These are phyloP conservation scores for Mercenaria mercenaria DNA, from an alignment of 1,140 invertebrate species.

Conservation along the genomic window DNA sequence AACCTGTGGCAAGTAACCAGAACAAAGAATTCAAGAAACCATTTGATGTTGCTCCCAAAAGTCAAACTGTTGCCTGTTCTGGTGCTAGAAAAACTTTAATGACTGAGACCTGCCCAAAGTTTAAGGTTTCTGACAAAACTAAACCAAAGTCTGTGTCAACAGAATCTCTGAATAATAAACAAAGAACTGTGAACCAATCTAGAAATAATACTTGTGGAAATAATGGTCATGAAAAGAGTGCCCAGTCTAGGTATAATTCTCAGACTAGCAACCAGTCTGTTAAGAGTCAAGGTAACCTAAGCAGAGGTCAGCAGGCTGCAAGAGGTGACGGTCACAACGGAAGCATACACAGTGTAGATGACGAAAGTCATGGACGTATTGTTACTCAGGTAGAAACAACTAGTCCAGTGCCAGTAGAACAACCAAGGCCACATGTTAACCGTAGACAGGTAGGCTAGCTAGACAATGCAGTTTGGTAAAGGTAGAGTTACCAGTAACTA, in stretches of 20 bases:
- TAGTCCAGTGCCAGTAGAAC: constrained; percentile 55
- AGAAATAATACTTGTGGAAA: not conserved
- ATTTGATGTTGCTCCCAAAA: constrained; percentile 32
- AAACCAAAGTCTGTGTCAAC: constrained; percentile 48
- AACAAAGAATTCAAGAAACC: constrained; percentile 57
- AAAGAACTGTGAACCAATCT: not conserved
- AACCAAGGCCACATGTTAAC: not conserved
- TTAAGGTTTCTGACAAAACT: constrained; percentile 46
- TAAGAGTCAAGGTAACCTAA: not conserved
- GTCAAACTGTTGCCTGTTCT: not conserved
- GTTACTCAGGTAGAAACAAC: constrained; percentile 62
- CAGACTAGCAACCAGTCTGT: not conserved
- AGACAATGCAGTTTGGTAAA: too few species aligned
- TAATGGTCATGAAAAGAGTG: not conserved
- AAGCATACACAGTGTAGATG: constrained; percentile 32
- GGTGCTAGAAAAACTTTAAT: constrained; percentile 15
- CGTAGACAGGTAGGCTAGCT: constrained; percentile 27
- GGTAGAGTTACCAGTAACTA: too few species aligned
- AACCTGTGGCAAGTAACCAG: not conserved
- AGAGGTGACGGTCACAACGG: constrained; percentile 32
- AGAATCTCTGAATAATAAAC: constrained; percentile 47
- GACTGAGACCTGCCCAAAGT: constrained; percentile 28
- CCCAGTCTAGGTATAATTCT: constrained; percentile 28
- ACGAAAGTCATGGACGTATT: constrained; percentile 32
- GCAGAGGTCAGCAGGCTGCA: not conserved